These are phyloP conservation scores for Metridium senile DNA, from an alignment of 92 coral and sea anemone genomes.

Conservation along the genomic window DNA sequence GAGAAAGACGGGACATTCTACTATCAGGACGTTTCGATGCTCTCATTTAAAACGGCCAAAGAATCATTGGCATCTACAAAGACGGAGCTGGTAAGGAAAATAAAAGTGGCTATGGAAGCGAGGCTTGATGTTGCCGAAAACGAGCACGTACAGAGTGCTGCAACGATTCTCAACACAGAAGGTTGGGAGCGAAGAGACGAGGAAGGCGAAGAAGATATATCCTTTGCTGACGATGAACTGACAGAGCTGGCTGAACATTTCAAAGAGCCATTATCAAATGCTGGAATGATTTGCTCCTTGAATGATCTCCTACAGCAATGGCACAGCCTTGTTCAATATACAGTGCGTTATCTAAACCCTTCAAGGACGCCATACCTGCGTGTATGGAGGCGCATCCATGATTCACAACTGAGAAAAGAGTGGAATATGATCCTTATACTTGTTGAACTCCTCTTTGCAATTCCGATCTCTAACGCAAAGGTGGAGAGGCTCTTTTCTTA, in stretches of 20 bases:
- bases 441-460: slow-evolving; percentile 67
- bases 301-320: slow-evolving; percentile 55
- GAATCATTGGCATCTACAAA: slow-evolving; percentile 35
- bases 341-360: slow-evolving; percentile 64
- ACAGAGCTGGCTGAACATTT: slow-evolving; percentile 53
- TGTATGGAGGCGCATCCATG: slow-evolving; percentile 71
- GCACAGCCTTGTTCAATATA: slow-evolving; percentile 58
- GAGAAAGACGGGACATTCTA: slow-evolving; percentile 46
- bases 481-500: slow-evolving; percentile 74
- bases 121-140: slow-evolving; percentile 68
- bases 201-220: slow-evolving; percentile 55
- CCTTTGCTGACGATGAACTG: slow-evolving; percentile 52
- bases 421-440: slow-evolving; percentile 54
- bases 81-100: slow-evolving; percentile 38
- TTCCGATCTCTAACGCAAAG: slow-evolving; percentile 81
- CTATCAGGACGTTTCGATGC: slow-evolving; percentile 64
- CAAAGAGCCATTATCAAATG: slow-evolving; percentile 61
- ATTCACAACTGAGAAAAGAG: slow-evolving; percentile 45
- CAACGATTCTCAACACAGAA: slow-evolving; percentile 50
- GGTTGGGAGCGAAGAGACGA: slow-evolving; percentile 65
- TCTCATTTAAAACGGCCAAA: slow-evolving; percentile 42
- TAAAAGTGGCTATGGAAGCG: slow-evolving; percentile 58
- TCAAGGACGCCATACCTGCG: slow-evolving; percentile 64
- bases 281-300: slow-evolving; percentile 41
- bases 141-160: slow-evolving; percentile 31